A percentile compares a stretch with the other conserved stretches of the same genome.
Evolutionary conservation across 1,140 invertebrate genomes (phyloP).

Genomic region (Leptopilina clavipes): DNA sequence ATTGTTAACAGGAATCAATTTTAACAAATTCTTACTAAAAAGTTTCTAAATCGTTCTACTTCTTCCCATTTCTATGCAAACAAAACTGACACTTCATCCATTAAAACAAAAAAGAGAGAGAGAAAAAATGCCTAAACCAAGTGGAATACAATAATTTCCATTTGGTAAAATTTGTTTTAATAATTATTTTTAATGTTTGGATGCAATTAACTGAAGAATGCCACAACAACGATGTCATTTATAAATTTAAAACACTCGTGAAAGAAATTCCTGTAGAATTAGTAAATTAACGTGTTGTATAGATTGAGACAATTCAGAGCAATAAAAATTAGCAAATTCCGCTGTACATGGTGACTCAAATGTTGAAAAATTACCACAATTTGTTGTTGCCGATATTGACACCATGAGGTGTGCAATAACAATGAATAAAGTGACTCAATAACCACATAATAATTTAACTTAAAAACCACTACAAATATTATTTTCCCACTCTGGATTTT

Average conservation of each 20-base stretch:
- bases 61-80: neutral
- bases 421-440: neutral
- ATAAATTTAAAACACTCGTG: neutral
- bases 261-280: neutral
- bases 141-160: too few relatives aligned
- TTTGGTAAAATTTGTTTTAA: neutral
- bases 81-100: neutral
- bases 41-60: conserved; percentile 12
- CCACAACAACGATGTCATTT: neutral
- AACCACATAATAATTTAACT: neutral
- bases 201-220: neutral
- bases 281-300: neutral
- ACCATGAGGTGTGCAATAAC: neutral
- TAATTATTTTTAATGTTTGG: too few relatives aligned
- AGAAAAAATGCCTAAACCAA: neutral
- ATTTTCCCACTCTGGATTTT: too few relatives aligned
- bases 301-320: neutral
- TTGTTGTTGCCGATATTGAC: too few relatives aligned
- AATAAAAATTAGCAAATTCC: neutral
- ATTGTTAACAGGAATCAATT: conserved; percentile 21
- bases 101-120: too few relatives aligned
- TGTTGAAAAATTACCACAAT: neutral
- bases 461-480: too few relatives aligned
- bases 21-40: conserved; percentile 1
- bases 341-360: neutral